Conservation (phyloP, 2,888 invertebrate species). For the Papilio demoleus region DNA sequence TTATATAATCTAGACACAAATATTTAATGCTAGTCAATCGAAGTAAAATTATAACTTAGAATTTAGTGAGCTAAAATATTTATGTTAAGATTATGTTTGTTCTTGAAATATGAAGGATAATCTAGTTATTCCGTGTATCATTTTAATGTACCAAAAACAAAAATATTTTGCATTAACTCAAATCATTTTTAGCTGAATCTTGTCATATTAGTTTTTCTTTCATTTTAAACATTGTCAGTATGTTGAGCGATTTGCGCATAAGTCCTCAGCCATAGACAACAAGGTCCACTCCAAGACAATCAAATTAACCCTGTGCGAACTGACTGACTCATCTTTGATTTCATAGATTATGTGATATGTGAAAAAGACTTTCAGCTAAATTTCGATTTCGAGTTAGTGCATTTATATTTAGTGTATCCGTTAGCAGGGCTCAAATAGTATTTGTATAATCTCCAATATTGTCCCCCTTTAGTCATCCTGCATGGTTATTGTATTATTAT, state of each 20-base stretch:
- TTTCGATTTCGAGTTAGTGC: constrained; percentile 30
- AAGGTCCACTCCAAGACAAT: too few relatives aligned
- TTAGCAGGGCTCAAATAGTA: constrained; percentile 33
- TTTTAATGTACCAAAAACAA: constrained; percentile 21
- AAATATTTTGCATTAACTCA: constrained; percentile 28
- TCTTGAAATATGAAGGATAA: constrained; percentile 28
- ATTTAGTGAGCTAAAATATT: constrained; percentile 58
- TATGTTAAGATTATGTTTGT: constrained; percentile 46
- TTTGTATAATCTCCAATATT: constrained; percentile 25
- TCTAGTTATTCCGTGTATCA: constrained; percentile 23
- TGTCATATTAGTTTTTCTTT: too few relatives aligned
- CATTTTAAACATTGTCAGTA: too few relatives aligned
- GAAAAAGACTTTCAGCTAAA: constrained; percentile 34
- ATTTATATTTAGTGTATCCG: constrained; percentile 1
- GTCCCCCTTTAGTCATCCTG: constrained; percentile 26
- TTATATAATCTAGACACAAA: constrained; percentile 81
- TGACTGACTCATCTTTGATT: too few relatives aligned
- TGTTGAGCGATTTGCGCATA: too few relatives aligned
- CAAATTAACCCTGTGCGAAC: too few relatives aligned
- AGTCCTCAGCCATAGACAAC: too few relatives aligned
- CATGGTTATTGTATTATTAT: constrained; percentile 38
- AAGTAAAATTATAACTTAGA: constrained; percentile 62
- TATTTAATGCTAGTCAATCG: constrained; percentile 75
- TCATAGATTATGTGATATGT: not conserved
- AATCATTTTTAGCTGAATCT: constrained; percentile 34